These are phyloP conservation scores for Malurus melanocephalus DNA, from an alignment of 2,113 vertebrate genomes.

Conservation along the genomic window DNA sequence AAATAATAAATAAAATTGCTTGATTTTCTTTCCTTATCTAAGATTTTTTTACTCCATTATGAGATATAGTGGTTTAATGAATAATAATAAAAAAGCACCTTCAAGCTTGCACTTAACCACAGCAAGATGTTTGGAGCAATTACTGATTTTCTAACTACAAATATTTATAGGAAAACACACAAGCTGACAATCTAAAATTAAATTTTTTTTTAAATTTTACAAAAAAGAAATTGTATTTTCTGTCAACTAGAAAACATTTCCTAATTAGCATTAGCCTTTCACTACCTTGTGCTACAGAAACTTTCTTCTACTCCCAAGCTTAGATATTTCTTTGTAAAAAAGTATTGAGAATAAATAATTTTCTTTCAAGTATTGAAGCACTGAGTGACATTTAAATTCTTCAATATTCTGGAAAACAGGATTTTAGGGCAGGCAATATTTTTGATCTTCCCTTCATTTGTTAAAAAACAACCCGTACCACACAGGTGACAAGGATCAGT, in stretches of 20 bases:
- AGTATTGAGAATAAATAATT: constrained; percentile 44
- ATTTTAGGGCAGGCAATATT: constrained; percentile 46
- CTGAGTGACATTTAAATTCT: constrained; percentile 40
- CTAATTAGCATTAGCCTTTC: constrained; percentile 32
- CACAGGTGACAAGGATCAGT: constrained; percentile 22
- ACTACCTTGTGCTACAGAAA: background rate
- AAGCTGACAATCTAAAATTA: background rate
- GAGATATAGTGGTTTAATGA: background rate
- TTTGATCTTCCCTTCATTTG: constrained; percentile 54
- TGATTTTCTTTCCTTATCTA: background rate
- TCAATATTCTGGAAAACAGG: constrained; percentile 31
- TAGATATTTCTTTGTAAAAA: background rate
- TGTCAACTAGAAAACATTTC: constrained; percentile 18
- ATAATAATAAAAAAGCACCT: background rate
- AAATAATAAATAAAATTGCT: background rate
- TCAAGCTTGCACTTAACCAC: background rate
- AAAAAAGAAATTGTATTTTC: background rate
- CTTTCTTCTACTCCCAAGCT: background rate
- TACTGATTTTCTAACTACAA: background rate
- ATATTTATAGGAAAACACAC: background rate
- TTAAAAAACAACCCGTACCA: constrained; percentile 23
- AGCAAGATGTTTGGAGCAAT: background rate
- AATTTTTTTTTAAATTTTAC: background rate
- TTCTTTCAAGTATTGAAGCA: constrained; percentile 46
- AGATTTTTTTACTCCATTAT: background rate